Evolutionary conservation across 1,140 invertebrate genomes (phyloP).

Genomic region (Cotesia typhae): DNA sequence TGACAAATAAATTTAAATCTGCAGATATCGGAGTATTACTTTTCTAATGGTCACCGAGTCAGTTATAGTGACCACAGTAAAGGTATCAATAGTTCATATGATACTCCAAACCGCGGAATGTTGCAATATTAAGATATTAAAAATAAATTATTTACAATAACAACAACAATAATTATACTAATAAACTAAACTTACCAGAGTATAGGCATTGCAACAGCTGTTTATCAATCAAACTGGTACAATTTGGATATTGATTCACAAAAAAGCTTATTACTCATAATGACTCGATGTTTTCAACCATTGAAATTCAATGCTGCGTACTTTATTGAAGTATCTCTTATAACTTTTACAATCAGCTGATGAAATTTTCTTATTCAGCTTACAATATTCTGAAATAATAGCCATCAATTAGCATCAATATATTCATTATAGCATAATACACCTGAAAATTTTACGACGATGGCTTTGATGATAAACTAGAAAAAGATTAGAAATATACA

Average conservation of each 20-base stretch:
- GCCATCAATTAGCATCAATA: no score
- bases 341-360: neutral
- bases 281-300: conserved; percentile 12
- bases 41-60: neutral
- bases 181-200: conserved; percentile 8
- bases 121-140: conserved; percentile 12
- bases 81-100: conserved; percentile 7
- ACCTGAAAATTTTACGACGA: no score
- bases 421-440: no score
- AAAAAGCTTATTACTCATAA: conserved; percentile 18
- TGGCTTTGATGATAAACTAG: no score
- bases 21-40: neutral
- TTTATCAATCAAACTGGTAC: conserved; percentile 13
- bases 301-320: neutral
- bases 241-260: neutral
- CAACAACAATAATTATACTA: neutral
- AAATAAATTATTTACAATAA: neutral
- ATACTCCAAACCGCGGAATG: conserved; percentile 4
- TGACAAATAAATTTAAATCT: no score
- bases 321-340: neutral
- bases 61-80: neutral
- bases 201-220: neutral
- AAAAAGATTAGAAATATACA: no score
- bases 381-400: conserved; percentile 17
- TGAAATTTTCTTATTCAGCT: conserved; percentile 15